These are phyloP conservation scores for Calephelis virginiensis DNA, from an alignment of 1,140 invertebrate genomes.

Conservation along the genomic window DNA sequence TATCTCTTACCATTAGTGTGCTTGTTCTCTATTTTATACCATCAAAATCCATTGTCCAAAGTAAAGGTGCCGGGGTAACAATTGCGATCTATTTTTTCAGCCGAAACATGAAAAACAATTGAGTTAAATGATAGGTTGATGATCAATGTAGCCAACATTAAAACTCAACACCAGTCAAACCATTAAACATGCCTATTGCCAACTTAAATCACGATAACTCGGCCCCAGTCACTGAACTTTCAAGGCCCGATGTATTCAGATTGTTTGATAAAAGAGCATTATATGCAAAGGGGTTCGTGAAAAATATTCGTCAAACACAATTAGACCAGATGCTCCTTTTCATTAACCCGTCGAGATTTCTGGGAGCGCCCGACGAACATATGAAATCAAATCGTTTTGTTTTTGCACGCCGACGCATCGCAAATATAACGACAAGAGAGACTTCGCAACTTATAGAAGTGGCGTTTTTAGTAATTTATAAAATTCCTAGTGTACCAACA, in stretches of 20 bases:
- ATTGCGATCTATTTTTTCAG: too few species aligned
- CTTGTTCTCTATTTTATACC: too few species aligned
- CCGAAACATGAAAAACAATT: too few species aligned
- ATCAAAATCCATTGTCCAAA: too few species aligned
- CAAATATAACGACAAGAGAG: conserved; percentile 40
- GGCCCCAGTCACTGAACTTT: conserved; percentile 32
- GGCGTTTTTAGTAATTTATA: neutral
- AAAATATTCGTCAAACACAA: conserved; percentile 33
- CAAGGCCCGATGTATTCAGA: conserved; percentile 20
- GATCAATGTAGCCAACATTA: neutral
- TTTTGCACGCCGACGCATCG: conserved; percentile 36
- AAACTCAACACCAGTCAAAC: neutral
- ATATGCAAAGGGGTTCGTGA: conserved; percentile 33
- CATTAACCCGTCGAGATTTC: conserved; percentile 26
- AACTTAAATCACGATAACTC: conserved; percentile 26
- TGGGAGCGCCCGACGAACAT: conserved; percentile 35
- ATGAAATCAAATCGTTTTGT: conserved; percentile 42
- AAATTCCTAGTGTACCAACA: neutral
- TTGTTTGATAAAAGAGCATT: conserved; percentile 25
- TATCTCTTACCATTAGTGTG: too few species aligned
- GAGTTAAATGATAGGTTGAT: too few species aligned
- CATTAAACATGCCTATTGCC: neutral
- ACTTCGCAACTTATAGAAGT: conserved; percentile 29
- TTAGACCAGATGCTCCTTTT: conserved; percentile 35
- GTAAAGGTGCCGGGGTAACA: too few species aligned